Evolutionary conservation across 1,140 invertebrate species (phyloP), one percentile per base, ranked within the genome.

Genomic region (Drosophila bocki): DNA sequence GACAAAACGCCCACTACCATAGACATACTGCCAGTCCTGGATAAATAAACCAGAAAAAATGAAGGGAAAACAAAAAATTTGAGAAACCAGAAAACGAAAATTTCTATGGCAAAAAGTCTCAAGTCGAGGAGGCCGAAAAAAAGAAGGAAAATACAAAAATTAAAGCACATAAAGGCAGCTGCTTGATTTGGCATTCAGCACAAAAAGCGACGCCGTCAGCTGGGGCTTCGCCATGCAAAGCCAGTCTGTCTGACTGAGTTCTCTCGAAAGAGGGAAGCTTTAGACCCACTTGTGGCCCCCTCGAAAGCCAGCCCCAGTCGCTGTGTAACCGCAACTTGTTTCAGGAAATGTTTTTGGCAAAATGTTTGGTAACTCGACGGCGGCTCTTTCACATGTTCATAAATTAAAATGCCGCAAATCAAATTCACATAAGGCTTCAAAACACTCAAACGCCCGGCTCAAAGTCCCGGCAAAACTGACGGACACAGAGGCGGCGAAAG

Each of bases 381-480:
- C 62, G 78, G 65, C 68, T 64, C 76, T 71, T 70, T 75, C 65
- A 61, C 74, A 78, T 75, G 86, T 91, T 90, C 82, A 91, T 90
- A 90, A 90, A 91, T 90, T 90, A 91, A 90, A 90, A 90, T 77
- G 85, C 85, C 85, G 78, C 85, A 91, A 90, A 90, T 90, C 85
- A 90, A 91, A 90, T 90, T 90, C 85, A 77, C 74, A 84, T 88
- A 90, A 80, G 69, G 78, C 81, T 84, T 84, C 75, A 84, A 88
- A 84, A 71, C 80, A 75, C 80, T 82, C 83, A 75, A 62, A 67
- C 60, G 42, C 63, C 29, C 44, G 68, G 56, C 63, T 79, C 65
- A 59, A 68, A 75, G 65, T 61, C 45, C 12, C 22, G n/a, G 22
- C 39, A 51, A 58, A 53, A 37, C 75, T 32, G 56, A 76, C 51